Percentiles rank a stretch among this genome's conserved stretches.
These are phyloP conservation scores for Chrysocyon brachyurus DNA, from an alignment of 2,797 vertebrate species.

Conservation along the genomic window DNA sequence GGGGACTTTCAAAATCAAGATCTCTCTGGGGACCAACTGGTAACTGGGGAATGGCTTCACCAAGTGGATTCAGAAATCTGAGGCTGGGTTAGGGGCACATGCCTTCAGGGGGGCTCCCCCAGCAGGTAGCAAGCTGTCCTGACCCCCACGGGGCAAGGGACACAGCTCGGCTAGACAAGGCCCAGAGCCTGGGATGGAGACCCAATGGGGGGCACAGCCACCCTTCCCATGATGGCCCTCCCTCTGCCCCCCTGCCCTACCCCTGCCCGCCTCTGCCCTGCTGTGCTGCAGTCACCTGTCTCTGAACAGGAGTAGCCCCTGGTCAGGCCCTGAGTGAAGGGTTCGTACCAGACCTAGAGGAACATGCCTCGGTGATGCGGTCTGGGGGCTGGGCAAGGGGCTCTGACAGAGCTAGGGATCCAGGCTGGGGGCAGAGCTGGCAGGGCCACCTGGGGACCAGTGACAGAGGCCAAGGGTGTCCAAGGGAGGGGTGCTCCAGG, in stretches of 20 bases:
- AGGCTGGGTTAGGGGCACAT: neutral
- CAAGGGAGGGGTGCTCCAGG: neutral
- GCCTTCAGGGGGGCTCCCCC: neutral
- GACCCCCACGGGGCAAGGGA: neutral
- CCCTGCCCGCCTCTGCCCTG: neutral
- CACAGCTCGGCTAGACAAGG: no score
- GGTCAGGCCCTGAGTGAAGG: neutral
- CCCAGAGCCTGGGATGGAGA: no score
- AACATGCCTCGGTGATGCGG: fast-evolving
- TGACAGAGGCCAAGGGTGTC: neutral
- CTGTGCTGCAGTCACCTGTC: neutral
- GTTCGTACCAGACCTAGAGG: neutral
- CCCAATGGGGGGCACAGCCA: no score
- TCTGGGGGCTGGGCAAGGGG: neutral
- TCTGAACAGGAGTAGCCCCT: neutral
- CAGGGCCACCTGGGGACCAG: neutral
- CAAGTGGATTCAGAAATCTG: neutral
- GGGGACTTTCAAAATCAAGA: constrained; percentile 14
- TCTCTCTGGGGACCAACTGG: neutral
- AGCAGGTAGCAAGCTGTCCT: neutral
- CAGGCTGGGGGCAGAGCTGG: neutral
- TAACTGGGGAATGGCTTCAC: neutral
- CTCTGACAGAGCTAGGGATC: neutral
- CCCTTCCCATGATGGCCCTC: no score
- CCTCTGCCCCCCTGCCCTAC: neutral